Evolutionary conservation across 2,797 vertebrate genomes (phyloP).

Genomic region (Tenualosa thibaudeaui): DNA sequence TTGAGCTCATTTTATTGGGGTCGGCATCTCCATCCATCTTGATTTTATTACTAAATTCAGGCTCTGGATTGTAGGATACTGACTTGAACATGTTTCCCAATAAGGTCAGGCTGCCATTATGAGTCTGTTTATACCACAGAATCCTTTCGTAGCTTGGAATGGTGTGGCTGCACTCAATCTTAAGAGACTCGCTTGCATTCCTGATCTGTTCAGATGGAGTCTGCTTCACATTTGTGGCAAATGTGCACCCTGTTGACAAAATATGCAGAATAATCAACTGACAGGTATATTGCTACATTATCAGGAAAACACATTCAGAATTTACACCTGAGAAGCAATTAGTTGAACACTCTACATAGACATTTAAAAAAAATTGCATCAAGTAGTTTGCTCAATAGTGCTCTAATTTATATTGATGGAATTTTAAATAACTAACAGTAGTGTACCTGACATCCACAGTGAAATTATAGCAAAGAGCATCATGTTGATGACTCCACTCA

Average conservation of each 20-base stretch:
- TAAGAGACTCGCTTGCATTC: background rate
- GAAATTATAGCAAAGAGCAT: background rate
- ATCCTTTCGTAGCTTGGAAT: accelerated
- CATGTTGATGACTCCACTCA: background rate
- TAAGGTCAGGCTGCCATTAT: conserved; percentile 25
- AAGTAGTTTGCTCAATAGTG: too few relatives aligned
- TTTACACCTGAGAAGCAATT: too few relatives aligned
- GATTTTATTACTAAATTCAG: conserved; percentile 8
- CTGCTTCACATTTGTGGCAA: conserved; percentile 23
- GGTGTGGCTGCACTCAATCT: conserved; percentile 50
- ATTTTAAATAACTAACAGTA: too few relatives aligned
- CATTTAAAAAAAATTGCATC: too few relatives aligned
- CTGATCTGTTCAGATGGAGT: conserved; percentile 32
- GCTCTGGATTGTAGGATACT: background rate
- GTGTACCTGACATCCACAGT: background rate
- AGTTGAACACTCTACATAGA: too few relatives aligned
- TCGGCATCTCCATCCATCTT: conserved; percentile 32
- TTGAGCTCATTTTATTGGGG: background rate
- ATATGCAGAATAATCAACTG: too few relatives aligned
- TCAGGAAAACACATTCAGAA: too few relatives aligned
- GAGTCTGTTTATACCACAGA: conserved; percentile 52
- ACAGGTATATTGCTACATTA: too few relatives aligned
- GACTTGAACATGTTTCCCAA: conserved; percentile 26
- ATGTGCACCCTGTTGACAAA: background rate
- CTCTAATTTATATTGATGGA: too few relatives aligned